A percentile compares a stretch with the other conserved stretches of the same genome.
Evolutionary conservation across 1,140 invertebrate species (phyloP).

Genomic region (Venturia canescens): DNA sequence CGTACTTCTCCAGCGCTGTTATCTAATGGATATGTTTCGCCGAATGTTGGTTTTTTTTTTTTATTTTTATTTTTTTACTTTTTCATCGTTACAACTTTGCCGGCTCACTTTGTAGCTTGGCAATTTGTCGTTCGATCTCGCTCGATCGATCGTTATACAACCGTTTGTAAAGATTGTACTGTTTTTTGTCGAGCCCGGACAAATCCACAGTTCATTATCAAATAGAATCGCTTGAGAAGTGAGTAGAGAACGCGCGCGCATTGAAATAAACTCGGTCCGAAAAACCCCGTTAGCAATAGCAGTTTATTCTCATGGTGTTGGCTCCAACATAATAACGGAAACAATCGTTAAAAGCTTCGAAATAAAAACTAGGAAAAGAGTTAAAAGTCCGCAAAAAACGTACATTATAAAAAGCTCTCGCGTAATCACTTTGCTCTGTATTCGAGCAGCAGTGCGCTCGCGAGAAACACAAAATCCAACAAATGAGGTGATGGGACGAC

Average conservation of each 20-base stretch:
- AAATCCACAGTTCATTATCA: not conserved
- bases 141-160: not conserved
- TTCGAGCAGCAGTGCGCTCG: too few species aligned
- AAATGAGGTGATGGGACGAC: not conserved
- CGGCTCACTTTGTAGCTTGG: not conserved
- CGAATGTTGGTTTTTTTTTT: conserved; percentile 4
- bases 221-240: not conserved
- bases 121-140: conserved; percentile 15
- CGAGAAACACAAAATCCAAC: not conserved
- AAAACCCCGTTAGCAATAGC: not conserved
- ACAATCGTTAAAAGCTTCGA: conserved; percentile 47
- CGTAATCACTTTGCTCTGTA: not conserved
- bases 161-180: not conserved
- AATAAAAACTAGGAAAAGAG: conserved; percentile 15
- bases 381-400: not conserved
- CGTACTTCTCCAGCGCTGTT: not conserved
- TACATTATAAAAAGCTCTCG: not conserved
- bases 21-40: conserved; percentile 2
- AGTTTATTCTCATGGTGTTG: conserved; percentile 15
- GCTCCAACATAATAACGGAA: not conserved
- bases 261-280: not conserved
- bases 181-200: not conserved
- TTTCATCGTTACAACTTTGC: conserved; percentile 4
- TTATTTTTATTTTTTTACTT: not conserved
- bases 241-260: not conserved